A percentile compares a stretch with the other conserved stretches of the same genome.
These are phyloP conservation scores for Thyatira batis DNA, from an alignment of 2,888 invertebrate species.

Conservation along the genomic window DNA sequence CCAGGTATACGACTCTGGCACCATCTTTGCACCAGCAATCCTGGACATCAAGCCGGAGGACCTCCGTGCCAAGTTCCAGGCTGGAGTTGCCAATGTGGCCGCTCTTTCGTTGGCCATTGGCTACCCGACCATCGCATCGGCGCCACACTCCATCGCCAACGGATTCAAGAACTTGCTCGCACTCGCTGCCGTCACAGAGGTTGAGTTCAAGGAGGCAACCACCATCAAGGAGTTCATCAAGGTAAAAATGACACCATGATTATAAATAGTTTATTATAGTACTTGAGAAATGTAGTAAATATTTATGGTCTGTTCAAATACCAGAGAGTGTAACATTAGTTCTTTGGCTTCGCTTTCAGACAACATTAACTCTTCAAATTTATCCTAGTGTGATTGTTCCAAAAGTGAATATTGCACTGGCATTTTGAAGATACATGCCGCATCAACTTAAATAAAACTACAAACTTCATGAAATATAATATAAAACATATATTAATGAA, in stretches of 20 bases:
- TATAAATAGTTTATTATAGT: too few relatives aligned
- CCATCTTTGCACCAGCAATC: constrained; percentile 97
- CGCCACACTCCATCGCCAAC: constrained; percentile 98
- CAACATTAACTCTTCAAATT: constrained; percentile 59
- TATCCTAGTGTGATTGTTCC: constrained; percentile 64
- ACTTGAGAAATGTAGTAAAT: neutral
- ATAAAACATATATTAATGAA: too few relatives aligned
- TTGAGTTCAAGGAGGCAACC: constrained; percentile 96
- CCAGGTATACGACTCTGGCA: constrained; percentile 97
- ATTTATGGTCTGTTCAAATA: constrained; percentile 57
- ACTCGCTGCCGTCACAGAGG: constrained; percentile 97
- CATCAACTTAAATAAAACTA: neutral
- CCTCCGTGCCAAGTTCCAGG: constrained; percentile 93
- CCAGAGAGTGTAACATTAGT: constrained; percentile 40
- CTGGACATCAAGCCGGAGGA: constrained; percentile 99
- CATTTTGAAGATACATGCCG: constrained; percentile 65
- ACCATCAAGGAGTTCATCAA: constrained; percentile 96
- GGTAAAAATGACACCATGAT: constrained; percentile 65
- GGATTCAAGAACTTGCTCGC: constrained; percentile 99
- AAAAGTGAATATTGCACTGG: constrained; percentile 55
- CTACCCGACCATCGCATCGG: constrained; percentile 98
- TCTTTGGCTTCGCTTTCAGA: constrained; percentile 68
- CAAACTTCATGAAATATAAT: neutral
- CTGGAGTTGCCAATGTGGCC: constrained; percentile 97
- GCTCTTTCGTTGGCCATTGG: constrained; percentile 95